Evolutionary conservation across 2,797 vertebrate species (phyloP).

Genomic region (Platalea minor): DNA sequence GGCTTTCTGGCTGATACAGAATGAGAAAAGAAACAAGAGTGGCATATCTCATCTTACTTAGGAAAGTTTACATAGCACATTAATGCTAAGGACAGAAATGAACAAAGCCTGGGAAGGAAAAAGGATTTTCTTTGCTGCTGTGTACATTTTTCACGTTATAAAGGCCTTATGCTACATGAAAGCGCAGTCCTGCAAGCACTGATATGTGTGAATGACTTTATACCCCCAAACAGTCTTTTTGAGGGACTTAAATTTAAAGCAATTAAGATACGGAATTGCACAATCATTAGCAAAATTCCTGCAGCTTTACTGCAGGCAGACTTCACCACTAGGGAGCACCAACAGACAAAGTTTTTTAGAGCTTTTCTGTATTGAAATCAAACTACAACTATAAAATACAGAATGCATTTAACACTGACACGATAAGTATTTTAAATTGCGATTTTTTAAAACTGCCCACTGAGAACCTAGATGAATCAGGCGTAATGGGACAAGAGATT

Average conservation of each 20-base stretch:
- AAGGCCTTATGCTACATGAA: not conserved
- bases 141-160: not conserved
- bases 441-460: not conserved
- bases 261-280: not conserved
- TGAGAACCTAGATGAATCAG: not conserved
- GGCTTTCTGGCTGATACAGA: not conserved
- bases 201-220: not conserved
- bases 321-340: conserved; percentile 60
- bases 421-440: not conserved
- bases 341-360: not conserved
- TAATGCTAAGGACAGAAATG: not conserved
- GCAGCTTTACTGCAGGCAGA: not conserved
- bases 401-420: not conserved
- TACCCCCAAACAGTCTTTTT: not conserved
- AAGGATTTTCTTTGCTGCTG: not conserved
- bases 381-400: not conserved
- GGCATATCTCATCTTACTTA: not conserved
- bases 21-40: not conserved
- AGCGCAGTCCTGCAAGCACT: not conserved
- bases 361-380: not conserved
- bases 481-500: not conserved
- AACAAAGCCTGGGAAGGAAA: not conserved
- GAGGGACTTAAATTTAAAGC: not conserved
- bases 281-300: not conserved
- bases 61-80: not conserved